Percentiles rank a stretch among this genome's conserved stretches.
Conservation (phyloP, 2,797 vertebrate species). For the Emydoidea blandingii region DNA sequence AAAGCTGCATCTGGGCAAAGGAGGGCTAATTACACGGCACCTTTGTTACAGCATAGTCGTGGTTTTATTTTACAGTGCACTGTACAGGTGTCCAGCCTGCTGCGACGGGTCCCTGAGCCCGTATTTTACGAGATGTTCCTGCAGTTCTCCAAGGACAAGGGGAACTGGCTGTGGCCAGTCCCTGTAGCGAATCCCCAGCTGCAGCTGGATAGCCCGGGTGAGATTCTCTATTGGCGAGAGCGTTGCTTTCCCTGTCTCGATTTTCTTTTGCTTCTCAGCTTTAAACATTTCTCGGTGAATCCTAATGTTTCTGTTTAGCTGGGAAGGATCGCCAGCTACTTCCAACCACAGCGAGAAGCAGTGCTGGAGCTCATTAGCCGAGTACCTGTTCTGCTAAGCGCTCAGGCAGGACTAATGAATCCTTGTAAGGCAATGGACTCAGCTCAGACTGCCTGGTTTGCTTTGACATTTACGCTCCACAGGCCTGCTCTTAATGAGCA, state of each 20-base stretch:
- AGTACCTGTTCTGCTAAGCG: background rate
- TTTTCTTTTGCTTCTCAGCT: background rate
- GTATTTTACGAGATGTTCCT: conserved; percentile 58
- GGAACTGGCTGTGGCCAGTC: background rate
- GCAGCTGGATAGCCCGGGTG: conserved; percentile 7
- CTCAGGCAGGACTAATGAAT: background rate
- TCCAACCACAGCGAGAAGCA: background rate
- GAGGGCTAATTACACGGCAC: background rate
- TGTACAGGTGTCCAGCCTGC: background rate
- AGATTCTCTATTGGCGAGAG: background rate
- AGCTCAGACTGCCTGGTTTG: background rate
- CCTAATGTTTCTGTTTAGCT: background rate
- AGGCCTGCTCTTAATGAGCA: background rate
- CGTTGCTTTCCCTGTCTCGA: background rate
- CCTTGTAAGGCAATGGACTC: background rate
- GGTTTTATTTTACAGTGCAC: conserved; percentile 1
- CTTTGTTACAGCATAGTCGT: fast-evolving
- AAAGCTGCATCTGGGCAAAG: background rate
- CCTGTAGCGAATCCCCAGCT: conserved; percentile 47
- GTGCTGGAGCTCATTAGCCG: background rate
- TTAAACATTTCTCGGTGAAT: background rate
- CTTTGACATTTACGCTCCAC: background rate
- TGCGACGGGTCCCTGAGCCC: conserved; percentile 28
- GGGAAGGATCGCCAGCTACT: background rate
- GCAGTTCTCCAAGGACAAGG: background rate